Percentiles rank a stretch among this genome's conserved stretches.
Evolutionary conservation across 2,113 vertebrate genomes (phyloP).

Genomic region (Oceanodroma tethys): DNA sequence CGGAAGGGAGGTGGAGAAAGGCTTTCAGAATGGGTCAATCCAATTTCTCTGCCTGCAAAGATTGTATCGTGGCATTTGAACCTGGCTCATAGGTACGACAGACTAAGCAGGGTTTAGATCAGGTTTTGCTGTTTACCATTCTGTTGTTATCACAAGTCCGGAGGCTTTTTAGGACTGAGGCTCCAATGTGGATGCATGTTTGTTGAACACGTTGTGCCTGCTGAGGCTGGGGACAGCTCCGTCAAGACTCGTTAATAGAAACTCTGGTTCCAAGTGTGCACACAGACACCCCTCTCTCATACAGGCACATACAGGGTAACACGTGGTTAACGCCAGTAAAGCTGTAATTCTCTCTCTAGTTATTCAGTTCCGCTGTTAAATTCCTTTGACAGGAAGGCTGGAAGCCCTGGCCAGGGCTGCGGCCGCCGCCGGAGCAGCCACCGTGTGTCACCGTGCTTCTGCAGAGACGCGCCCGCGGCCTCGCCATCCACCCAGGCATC

Average conservation of each 20-base stretch:
- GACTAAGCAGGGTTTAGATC: too few relatives aligned
- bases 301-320: too few relatives aligned
- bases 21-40: background rate
- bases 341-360: background rate
- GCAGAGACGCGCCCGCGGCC: background rate
- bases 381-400: background rate
- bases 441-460: background rate
- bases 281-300: too few relatives aligned
- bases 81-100: accelerated
- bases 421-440: background rate
- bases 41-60: background rate
- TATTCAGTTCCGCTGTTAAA: background rate
- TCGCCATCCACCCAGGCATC: too few relatives aligned
- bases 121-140: background rate
- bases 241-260: accelerated
- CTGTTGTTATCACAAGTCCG: background rate
- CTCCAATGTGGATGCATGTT: accelerated
- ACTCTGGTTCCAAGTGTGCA: background rate
- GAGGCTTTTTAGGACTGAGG: background rate
- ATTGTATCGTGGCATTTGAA: background rate
- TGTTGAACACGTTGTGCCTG: background rate
- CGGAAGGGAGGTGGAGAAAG: background rate
- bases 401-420: background rate
- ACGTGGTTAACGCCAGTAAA: background rate
- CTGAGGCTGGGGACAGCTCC: background rate